A percentile compares a stretch with the other conserved stretches of the same genome.
Evolutionary conservation across 2,888 invertebrate species (phyloP).

Genomic region (Eudemis profundana): DNA sequence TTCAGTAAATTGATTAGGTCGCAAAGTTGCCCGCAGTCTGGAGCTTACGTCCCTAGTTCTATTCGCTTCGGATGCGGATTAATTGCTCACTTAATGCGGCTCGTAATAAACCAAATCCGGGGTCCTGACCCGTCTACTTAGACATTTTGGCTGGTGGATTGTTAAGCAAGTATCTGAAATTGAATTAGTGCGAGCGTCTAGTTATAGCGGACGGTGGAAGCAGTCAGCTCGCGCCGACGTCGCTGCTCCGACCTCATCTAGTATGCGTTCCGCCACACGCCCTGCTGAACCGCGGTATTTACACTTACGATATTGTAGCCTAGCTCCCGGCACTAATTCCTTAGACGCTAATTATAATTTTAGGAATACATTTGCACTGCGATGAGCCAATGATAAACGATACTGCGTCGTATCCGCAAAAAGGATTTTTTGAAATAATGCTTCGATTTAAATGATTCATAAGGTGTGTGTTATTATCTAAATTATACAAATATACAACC

Average conservation of each 20-base stretch:
- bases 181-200: conserved; percentile 68
- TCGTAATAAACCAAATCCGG: conserved; percentile 75
- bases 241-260: conserved; percentile 54
- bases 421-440: neutral
- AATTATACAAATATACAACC: no score
- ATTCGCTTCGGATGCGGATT: conserved; percentile 67
- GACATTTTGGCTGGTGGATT: conserved; percentile 70
- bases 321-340: conserved; percentile 17
- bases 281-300: conserved; percentile 46
- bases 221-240: conserved; percentile 31
- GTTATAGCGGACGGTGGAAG: conserved; percentile 47
- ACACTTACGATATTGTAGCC: conserved; percentile 24
- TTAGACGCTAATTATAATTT: neutral
- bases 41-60: conserved; percentile 66
- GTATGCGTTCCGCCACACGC: conserved; percentile 52
- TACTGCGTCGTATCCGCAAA: neutral
- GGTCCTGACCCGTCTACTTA: conserved; percentile 73
- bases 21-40: conserved; percentile 64
- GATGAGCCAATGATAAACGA: neutral
- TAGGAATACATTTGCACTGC: neutral
- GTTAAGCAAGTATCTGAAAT: conserved; percentile 73
- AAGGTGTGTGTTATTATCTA: no score
- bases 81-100: conserved; percentile 72
- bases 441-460: no score
- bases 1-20: conserved; percentile 62